Base-by-base conservation (phyloP, 2,113 vertebrate genomes). In the Puffinus mauretanicus region DNA sequence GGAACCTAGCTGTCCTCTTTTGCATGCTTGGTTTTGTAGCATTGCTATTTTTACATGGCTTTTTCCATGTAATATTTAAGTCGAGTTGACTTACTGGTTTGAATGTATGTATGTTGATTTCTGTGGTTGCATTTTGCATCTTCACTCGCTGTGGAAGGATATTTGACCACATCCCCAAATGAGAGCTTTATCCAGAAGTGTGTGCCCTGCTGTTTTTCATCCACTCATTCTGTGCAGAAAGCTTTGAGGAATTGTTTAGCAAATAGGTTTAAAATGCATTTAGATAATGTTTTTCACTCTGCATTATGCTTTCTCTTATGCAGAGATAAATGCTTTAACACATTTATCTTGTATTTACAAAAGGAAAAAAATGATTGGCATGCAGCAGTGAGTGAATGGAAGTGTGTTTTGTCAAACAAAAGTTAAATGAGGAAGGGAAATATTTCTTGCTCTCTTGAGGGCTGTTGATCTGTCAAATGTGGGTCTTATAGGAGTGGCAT, bases 381-480 rank as follows among this genome's bases (percentile, higher is more conserved):
- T 38, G 69, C 22, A 72, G 32, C 29, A 66, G 73, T 19, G 54
- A 89, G 78, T 84, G 91, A 93, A 87, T 82, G 73, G 67, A 72
- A 85, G 78, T 58, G 26, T 81, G 62, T 73, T 95, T 95, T 72
- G 32, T 58, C 66, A 76, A 80, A 94, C 90, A 94, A 80, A 94
- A 91, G 91, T 82, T 91, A 90, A 84, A 80, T 58, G 58, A 78
- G 42, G 61, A 72, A 79, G 69, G 55, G 65, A 88, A 91, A 62
- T 79, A 87, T 70, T 94, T 96, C 86, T 49, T 85, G 46, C 44
- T 27, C 82, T 67, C 82, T 85, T 82, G 73, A 55, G 78, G 27
- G 51, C 79, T 64, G 46, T 84, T 84, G 40, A 46, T 65, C 58
- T 90, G 61, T 90, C 88, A 58, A 4, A 70, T 47, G n/a, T 72